Evolutionary conservation across 2,888 invertebrate genomes (phyloP), one percentile per base, ranked within the genome.

Genomic region (Lysandra bellargus): DNA sequence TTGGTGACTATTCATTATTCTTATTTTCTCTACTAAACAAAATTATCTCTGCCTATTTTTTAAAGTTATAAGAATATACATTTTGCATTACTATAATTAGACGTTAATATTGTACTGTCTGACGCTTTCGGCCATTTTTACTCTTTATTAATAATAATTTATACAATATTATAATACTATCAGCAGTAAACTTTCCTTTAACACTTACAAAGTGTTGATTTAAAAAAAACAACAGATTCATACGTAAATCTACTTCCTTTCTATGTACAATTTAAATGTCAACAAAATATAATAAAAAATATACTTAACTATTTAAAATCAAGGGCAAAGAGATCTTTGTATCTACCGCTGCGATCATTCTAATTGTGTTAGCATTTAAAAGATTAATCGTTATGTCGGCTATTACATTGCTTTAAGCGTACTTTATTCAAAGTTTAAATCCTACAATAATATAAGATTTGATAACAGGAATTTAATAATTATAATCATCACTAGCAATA

Each of bases 381-480:
- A 57, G 76, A 53, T 53, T 76, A 76, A 76, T 76, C 57, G 76
- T 76, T 76, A 17, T 76, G 76, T 33, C 14, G 57, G 57, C 44
- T 53, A 76, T 76, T 75, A 30, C 14, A n/a, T 37, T 69, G 1
- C 17, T 69, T 14, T 33, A 33, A 14, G 57, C 17, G 17, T 57
- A 5, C 69, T 37, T 37, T 12, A 69, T 5, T 69, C 14, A 69
- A 69, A 61, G 23, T 69, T 33, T 14, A 37, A 69, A 9, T 1
- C 33, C 14, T 4, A 23, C 64, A 14, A 30, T 30, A 30, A 30
- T 69, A 69, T 33, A 0, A 23, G 12, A 4, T 30, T 61, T 61
- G 61, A 61, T 7, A 23, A 61, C 23, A 61, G 23, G 61, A 61
- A 60, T 0, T 23, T 2, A 12, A 4, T 64, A 1, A 2, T 61